These are phyloP conservation scores for Lacerta bilineata DNA, from an alignment of 2,797 vertebrate species.

Conservation along the genomic window DNA sequence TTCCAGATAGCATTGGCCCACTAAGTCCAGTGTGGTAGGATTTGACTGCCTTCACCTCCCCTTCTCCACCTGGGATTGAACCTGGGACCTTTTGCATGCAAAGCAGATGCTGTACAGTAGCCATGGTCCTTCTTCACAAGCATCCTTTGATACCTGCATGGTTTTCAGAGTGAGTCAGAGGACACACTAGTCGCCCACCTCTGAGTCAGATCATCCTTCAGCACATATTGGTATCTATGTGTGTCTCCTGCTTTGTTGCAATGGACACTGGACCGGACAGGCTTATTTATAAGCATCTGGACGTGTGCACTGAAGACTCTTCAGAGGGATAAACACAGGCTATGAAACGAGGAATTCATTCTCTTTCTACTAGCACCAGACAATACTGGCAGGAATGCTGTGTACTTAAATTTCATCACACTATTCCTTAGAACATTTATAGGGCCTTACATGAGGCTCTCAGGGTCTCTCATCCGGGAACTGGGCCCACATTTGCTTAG, in stretches of 20 bases:
- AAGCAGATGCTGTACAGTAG: background rate
- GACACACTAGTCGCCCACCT: background rate
- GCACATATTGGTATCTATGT: background rate
- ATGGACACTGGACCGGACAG: background rate
- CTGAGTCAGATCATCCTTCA: conserved; percentile 19
- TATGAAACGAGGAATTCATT: background rate
- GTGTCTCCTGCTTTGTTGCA: background rate
- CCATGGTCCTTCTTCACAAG: background rate
- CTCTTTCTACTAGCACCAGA: too few relatives aligned
- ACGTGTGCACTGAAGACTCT: background rate
- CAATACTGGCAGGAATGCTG: background rate
- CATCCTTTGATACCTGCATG: background rate
- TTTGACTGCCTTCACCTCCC: too few relatives aligned
- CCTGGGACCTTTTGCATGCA: background rate
- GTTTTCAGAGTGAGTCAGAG: background rate
- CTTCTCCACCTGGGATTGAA: background rate
- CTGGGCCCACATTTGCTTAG: background rate
- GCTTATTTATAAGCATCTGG: background rate
- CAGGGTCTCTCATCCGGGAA: background rate
- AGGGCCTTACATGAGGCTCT: background rate
- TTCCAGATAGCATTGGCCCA: background rate
- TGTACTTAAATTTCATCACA: background rate
- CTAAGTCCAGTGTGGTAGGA: background rate
- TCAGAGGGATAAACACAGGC: background rate
- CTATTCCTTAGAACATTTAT: background rate